Evolutionary conservation across 2,888 invertebrate species (phyloP), one percentile per base, ranked within the genome.

Genomic region (Drosophila kuntzei): DNA sequence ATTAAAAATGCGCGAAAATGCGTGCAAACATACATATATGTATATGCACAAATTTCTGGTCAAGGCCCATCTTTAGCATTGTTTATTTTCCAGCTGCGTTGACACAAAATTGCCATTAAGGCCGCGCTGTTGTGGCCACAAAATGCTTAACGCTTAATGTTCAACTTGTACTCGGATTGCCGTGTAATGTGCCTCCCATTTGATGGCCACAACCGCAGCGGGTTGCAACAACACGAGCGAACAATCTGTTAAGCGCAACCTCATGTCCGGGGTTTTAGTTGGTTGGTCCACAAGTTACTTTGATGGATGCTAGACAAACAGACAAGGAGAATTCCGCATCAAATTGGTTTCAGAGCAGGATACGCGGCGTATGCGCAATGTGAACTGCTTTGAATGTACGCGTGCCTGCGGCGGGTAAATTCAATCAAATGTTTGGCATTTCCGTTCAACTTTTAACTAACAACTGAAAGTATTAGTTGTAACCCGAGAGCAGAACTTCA

Each of bases 31-130:
- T 5, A n/a, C n/a, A n/a, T n/a, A n/a, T n/a, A n/a, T n/a, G n/a
- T n/a, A n/a, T n/a, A 18, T 18, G 25, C 44, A 36, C 34, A 25
- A n/a, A 49, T 20, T 37, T 47, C 14, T 27, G 27, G 2, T 14
- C 39, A 46, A 61, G 34, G 43, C 9, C 14, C 12, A 6, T 34
- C 32, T 39, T 59, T 57, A 41, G 59, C 53, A 55, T 74, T 69
- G 57, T 58, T 29, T 32, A 36, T 16, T 16, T 69, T 70, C 81
- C 81, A 63, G 86, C 81, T 73, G 86, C 39, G 86, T 60, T 44
- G 57, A 73, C 86, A 82, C 68, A 63, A 67, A 82, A 88, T 86
- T 66, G 70, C 73, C 62, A 86, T 82, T 86, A 83, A 58, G 54
- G 57, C 20, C 69, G 53, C 74, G 49, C 51, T 44, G 53, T 67